Base-by-base conservation (phyloP, 1,140 invertebrate species). In the Drosophila carrolli region DNA sequence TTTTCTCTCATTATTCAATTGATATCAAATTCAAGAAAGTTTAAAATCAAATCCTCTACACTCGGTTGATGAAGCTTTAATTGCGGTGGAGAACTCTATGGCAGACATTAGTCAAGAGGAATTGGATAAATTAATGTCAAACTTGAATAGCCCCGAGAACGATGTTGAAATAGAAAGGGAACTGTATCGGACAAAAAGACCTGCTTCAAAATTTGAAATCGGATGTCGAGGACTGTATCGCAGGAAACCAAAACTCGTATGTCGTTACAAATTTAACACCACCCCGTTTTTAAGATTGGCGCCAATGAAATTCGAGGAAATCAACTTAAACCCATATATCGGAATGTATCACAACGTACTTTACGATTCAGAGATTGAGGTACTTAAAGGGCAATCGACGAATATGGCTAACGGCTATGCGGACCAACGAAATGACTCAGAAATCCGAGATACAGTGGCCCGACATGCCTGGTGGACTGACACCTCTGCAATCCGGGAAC, bases 261-360 rank as follows among this genome's bases (percentile, higher is more conserved):
- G 98, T 93, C 94, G 95, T 14, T 99, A 98, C 91, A 93, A 95
- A 11, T 94, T 93, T 56, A 95, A 95, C 54, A 94, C 94, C 7
- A 94, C 95, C 50, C 96, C 97, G 0, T 97, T 96, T 86, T 93
- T 98, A 2, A 94, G 95, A 60, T 93, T 99, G 35, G 96, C 95
- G 0, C 98, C 98, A 0, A 94, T 98, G 37, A 99, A 99, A 93
- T 95, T 97, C 88, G 98, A 99, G 93, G 95, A 97, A 81, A 94
- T 96, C 19, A 96, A 96, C 92, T 92, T 96, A 3, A 94, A 97
- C 32, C 98, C 98, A 0, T 94, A 95, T 62, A 96, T 99, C 71
- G 94, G 97, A 35, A 93, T 99, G 23, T 99, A 96, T 92, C 96
- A 98, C 91, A 95, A 98, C 82, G 95, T 98, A 8, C 94, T 99